Evolutionary conservation across 2,797 vertebrate species (phyloP).

Genomic region (Notolepis coatsorum): DNA sequence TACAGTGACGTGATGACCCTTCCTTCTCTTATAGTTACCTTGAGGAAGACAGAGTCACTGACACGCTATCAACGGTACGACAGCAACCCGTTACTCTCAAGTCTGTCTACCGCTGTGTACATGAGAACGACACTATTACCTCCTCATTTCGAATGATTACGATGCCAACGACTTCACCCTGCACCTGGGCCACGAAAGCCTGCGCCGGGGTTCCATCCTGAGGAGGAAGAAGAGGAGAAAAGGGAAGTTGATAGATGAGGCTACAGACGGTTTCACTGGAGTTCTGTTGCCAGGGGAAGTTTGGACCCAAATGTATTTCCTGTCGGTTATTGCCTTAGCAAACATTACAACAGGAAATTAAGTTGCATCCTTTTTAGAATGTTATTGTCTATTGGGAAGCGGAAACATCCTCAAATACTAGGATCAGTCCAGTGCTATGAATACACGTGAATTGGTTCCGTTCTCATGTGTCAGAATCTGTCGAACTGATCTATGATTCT

Average conservation of each 20-base stretch:
- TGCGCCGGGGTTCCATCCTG: slow-evolving; percentile 85
- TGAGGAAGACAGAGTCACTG: not conserved
- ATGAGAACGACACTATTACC: slow-evolving; percentile 72
- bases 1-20: no score
- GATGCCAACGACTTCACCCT: slow-evolving; percentile 83
- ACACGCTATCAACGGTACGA: not conserved
- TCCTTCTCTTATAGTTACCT: no score
- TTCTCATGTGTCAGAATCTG: slow-evolving; percentile 34
- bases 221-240: not conserved
- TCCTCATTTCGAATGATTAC: slow-evolving; percentile 88
- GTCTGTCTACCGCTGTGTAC: not conserved
- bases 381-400: not conserved
- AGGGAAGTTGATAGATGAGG: not conserved
- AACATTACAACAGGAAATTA: not conserved
- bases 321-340: no score
- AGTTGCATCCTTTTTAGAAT: not conserved
- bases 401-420: not conserved
- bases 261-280: not conserved
- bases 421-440: slow-evolving; percentile 25
- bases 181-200: slow-evolving; percentile 86
- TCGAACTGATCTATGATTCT: slow-evolving; percentile 54
- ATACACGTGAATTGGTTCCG: slow-evolving; percentile 47
- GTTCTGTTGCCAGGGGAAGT: no score
- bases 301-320: no score
- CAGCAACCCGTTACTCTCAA: not conserved